Base-by-base conservation (phyloP, 2,888 invertebrate species). In the Plebejus melissa region DNA sequence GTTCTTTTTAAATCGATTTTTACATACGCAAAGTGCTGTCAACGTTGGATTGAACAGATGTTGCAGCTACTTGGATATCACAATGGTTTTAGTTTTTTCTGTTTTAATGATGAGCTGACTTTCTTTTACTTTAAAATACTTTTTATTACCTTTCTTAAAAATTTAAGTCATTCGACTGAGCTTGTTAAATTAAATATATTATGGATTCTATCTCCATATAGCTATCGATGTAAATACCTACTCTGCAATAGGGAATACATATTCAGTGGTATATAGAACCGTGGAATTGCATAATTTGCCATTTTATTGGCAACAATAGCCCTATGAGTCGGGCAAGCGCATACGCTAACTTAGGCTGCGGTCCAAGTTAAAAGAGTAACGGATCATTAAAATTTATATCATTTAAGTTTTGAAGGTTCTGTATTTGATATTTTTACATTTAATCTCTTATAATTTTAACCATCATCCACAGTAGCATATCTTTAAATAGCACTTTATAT, bases 271-370 rank as follows among this genome's bases (percentile, higher is more conserved):
- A 77, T 79, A 79, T 79, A 77, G 75, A 79, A 79, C 78, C 83
- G 82, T 84, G 83, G 80, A 78, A 82, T 82, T 80, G 84, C 85
- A 85, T 85, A 85, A 84, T 83, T 83, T 82, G 82, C 82, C 80
- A 80, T 82, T 83, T 83, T 83, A 84, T 82, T 82, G 81, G 81
- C 83, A 82, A 83, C 84, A 84, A 84, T 83, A 78, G 81, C 76
- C 77, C 79, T 81, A 78, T 79, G 80, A 80, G 82, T 77, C 77
- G 79, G 81, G 79, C 77, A 74, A 77, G 78, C 80, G 79, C 79
- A 79, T 81, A 80, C 78, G 70, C 58, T 77, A 57, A 54, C 72
- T 69, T 77, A 60, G 57, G n/a, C 6, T 22, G 65, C 75, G 80
- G 76, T 28, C 28, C 65, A 76, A 79, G 77, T 76, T 74, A 76